A percentile compares a stretch with the other conserved stretches of the same genome.
Conservation (phyloP, 2,797 vertebrate genomes). For the Potorous gilbertii region DNA sequence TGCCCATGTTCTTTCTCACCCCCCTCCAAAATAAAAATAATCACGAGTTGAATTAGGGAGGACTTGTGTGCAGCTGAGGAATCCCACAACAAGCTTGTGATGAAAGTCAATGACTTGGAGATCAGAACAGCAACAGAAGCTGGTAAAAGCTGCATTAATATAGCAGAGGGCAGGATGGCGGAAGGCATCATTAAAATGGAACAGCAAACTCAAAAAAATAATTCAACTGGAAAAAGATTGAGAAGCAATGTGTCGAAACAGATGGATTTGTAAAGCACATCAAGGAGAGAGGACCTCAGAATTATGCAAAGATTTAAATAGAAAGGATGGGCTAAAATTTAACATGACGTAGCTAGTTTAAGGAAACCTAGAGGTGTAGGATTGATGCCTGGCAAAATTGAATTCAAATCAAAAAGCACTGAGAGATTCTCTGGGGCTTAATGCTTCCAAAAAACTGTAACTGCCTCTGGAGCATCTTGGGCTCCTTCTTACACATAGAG, state of each 20-base stretch:
- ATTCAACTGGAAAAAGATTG: background rate
- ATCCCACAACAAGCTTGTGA: background rate
- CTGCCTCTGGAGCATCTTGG: background rate
- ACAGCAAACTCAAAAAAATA: background rate
- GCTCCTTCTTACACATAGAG: background rate
- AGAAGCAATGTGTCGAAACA: background rate
- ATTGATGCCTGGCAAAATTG: background rate
- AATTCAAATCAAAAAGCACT: background rate
- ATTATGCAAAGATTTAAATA: background rate
- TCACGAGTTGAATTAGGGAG: background rate
- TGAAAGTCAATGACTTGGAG: constrained; percentile 3
- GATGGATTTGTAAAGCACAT: background rate
- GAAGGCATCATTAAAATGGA: background rate
- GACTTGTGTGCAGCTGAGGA: background rate
- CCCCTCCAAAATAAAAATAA: background rate
- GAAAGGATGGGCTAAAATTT: background rate
- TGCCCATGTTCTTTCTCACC: background rate
- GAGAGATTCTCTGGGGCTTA: background rate
- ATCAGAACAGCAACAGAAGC: background rate
- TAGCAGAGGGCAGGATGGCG: background rate
- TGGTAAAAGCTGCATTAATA: background rate
- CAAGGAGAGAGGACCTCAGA: background rate
- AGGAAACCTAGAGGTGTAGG: background rate
- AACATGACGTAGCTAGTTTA: background rate
- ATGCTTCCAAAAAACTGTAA: background rate